Conservation (phyloP, 2,888 invertebrate genomes). For the Tanypteryx hageni region DNA sequence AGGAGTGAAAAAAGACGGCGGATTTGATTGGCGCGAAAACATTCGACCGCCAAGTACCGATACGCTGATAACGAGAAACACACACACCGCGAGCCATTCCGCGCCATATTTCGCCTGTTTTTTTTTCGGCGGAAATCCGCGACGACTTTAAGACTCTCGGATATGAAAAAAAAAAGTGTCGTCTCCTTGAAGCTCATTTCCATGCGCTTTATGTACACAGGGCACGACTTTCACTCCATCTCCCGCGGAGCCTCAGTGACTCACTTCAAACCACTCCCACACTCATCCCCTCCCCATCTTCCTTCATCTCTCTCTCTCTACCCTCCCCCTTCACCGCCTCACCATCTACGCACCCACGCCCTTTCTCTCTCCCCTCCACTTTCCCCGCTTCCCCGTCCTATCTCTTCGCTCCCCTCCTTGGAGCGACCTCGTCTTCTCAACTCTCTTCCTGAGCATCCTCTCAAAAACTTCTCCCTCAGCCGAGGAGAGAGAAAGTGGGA, state of each 20-base stretch:
- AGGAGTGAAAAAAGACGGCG: not conserved
- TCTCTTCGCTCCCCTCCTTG: not conserved
- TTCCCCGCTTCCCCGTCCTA: not conserved
- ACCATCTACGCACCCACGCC: not conserved
- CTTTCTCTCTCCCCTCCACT: not conserved
- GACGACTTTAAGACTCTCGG: not conserved
- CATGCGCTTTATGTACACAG: conserved; percentile 32
- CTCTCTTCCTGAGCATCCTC: too few species aligned
- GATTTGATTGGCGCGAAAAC: not conserved
- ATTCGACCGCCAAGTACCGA: not conserved
- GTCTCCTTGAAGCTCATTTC: not conserved
- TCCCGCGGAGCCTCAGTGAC: conserved; percentile 1
- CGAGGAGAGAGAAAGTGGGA: too few species aligned
- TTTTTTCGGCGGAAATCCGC: not conserved
- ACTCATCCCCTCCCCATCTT: not conserved
- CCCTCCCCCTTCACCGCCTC: not conserved
- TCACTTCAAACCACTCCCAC: conserved; percentile 29
- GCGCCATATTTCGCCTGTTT: not conserved
- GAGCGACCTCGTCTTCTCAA: too few species aligned
- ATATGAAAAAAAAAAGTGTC: not conserved
- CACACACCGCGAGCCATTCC: not conserved
- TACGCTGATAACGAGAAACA: not conserved
- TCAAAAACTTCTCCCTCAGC: too few species aligned
- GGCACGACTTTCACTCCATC: conserved; percentile 3
- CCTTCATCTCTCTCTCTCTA: not conserved